Evolutionary conservation across 2,797 vertebrate genomes (phyloP), one percentile per base, ranked within the genome.

Genomic region (Falco biarmicus): DNA sequence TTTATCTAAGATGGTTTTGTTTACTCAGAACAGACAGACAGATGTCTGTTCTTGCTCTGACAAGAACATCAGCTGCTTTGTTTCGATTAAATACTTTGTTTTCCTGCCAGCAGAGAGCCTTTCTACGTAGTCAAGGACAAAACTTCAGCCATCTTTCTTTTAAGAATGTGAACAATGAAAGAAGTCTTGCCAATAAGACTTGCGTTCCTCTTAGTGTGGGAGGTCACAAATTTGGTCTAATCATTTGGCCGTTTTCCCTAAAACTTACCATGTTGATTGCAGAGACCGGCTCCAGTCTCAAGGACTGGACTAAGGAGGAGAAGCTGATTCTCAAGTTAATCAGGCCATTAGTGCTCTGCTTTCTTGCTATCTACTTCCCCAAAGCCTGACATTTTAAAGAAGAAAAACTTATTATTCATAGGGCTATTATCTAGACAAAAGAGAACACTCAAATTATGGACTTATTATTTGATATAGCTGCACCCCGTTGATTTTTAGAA

Each of bases 101-200:
- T 82, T 85, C 39, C 88, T 68, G 80, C 29, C 79, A 91, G 68
- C 70, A 92, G 83, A 66, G 59, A 86, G 80, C 32, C 66, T 94
- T 94, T 93, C 63, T 56, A 87, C 53, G 87, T 59, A 34, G 53
- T 86, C 90, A 95, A 94, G 93, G 87, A 91, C 79, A 87, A 92
- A 85, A 95, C 73, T 87, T 45, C 66, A 86, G 76, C 63, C 73
- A 95, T 84, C 5, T 26, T 87, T 85, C 96, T 96, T 94, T 70
- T 31, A 91, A 69, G 70, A 79, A 85, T 14, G 12, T 9, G 60
- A 94, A 94, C 95, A 97, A 95, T 95, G 66, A 77, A 63, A 93
- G 95, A 94, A 95, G 63, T 64, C 84, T 78, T 96, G 89, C 78
- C 90, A 95, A 8, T 78, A 90, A 81, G 34, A 64, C 25, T 75